Percentiles rank a stretch among this genome's conserved stretches.
These are phyloP conservation scores for Sebastes trivittatus DNA, from an alignment of 2,797 vertebrate genomes.

Conservation along the genomic window DNA sequence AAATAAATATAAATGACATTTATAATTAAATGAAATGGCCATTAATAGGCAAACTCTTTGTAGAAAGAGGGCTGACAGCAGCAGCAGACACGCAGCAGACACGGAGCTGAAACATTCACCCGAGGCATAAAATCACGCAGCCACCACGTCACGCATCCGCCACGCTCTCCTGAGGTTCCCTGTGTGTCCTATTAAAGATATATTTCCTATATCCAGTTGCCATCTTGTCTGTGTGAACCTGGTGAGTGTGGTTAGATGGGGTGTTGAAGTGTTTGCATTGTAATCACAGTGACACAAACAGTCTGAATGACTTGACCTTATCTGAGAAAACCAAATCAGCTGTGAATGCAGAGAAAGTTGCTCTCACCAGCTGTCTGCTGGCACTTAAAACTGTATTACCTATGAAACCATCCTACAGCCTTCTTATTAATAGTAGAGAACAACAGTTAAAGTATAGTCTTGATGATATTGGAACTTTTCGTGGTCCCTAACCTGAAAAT, in stretches of 20 bases:
- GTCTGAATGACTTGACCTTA: slow-evolving; percentile 41
- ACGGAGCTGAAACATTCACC: too few species aligned
- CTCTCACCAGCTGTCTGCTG: slow-evolving; percentile 15
- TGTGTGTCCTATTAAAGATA: neutral
- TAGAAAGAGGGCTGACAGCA: too few species aligned
- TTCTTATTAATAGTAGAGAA: slow-evolving; percentile 7
- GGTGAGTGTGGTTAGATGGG: neutral
- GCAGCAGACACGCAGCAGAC: too few species aligned
- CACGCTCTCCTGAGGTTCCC: too few species aligned
- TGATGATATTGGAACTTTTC: neutral
- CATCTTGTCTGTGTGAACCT: neutral
- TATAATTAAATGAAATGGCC: too few species aligned
- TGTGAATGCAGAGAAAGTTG: slow-evolving; percentile 18
- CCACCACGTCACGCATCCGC: too few species aligned
- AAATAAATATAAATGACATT: too few species aligned
- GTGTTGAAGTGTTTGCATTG: slow-evolving; percentile 27
- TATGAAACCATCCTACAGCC: slow-evolving; percentile 3
- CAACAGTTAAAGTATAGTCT: slow-evolving; percentile 13
- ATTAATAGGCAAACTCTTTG: too few species aligned
- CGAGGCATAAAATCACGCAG: too few species aligned
- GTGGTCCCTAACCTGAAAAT: neutral
- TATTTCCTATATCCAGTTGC: neutral
- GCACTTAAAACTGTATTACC: slow-evolving; percentile 23
- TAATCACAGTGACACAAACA: slow-evolving; percentile 33
- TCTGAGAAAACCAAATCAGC: slow-evolving; percentile 33